Evolutionary conservation across 2,888 invertebrate species (phyloP).

Genomic region (Spisula subtruncata): DNA sequence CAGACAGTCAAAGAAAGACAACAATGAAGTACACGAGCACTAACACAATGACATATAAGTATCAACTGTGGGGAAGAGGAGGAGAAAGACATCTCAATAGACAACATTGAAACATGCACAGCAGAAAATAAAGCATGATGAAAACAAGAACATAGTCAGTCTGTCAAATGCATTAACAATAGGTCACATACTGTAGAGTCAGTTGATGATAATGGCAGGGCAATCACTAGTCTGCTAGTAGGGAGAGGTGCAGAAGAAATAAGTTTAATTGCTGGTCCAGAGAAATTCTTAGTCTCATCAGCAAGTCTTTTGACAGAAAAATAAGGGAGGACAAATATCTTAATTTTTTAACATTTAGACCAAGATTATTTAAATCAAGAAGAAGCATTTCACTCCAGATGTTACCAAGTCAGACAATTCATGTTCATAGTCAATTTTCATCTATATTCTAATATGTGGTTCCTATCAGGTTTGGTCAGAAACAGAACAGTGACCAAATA

Average conservation of each 20-base stretch:
- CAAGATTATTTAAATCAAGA: too few relatives aligned
- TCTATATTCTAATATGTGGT: too few relatives aligned
- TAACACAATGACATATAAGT: slow-evolving; percentile 12
- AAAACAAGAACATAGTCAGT: neutral
- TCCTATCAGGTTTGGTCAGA: too few relatives aligned
- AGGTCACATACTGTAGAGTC: neutral
- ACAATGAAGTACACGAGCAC: neutral
- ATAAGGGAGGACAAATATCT: too few relatives aligned
- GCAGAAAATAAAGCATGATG: slow-evolving; percentile 16
- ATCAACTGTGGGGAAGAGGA: neutral
- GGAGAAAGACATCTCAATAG: neutral
- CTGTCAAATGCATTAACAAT: neutral
- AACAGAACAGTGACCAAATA: too few relatives aligned
- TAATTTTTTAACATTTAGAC: too few relatives aligned
- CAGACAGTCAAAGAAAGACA: neutral
- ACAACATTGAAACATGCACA: slow-evolving; percentile 29
- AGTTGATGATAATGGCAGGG: neutral
- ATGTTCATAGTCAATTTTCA: too few relatives aligned
- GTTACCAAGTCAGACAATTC: too few relatives aligned
- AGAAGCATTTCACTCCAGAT: too few relatives aligned
- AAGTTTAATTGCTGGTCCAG: neutral
- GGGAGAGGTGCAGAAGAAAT: too few relatives aligned
- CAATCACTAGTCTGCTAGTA: neutral
- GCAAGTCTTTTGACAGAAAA: too few relatives aligned
- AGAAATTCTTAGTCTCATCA: too few relatives aligned